Base-by-base conservation (phyloP, 2,888 invertebrate species). In the Epistrophe grossulariae region DNA sequence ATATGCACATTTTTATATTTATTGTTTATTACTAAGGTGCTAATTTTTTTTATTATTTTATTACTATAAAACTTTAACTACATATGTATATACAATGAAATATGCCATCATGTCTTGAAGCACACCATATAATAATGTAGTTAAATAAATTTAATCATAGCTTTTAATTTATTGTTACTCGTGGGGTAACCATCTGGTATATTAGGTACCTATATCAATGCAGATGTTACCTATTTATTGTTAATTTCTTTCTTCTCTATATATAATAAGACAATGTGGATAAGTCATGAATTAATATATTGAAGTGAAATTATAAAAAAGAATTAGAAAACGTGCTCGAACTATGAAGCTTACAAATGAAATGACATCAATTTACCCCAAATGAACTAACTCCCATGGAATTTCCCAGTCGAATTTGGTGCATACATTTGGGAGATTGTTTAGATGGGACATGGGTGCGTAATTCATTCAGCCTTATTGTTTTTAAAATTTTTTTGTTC, bases 111-210 rank as follows among this genome's bases (percentile, higher is more conserved):
- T 35, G 35, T 59, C 57, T 59, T 59, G 11, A 59, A n/a, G n/a
- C 31, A 9, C 4, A 35, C 9, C 35, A 31, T 40, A 6, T 35
- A 40, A 4, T 4, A 2, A 4, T 43, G 6, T 9, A 59, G 31
- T 59, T 59, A 59, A 59, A 35, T 7, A 59, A 59, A 17, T 59
- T 38, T 6, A 59, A 59, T 59, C 35, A 38, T 17, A 59, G 55
- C 17, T 59, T 6, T 57, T 35, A 59, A 59, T 59, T 59, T 59
- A 59, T 59, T 17, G 35, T 38, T 35, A 35, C 59, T 38, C 17
- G 59, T 59, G 59, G 35, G 35, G 35, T 17, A 38, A 57, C 59
- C 59, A 59, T 59, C 35, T 59, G 59, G 35, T 35, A 11, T 59
- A 24, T 24, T 24, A 24, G 3, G 3, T 24, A 24, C 1, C 24